Evolutionary conservation across 2,888 invertebrate genomes (phyloP), one percentile per base, ranked within the genome.

Genomic region (Ophion ellenae): DNA sequence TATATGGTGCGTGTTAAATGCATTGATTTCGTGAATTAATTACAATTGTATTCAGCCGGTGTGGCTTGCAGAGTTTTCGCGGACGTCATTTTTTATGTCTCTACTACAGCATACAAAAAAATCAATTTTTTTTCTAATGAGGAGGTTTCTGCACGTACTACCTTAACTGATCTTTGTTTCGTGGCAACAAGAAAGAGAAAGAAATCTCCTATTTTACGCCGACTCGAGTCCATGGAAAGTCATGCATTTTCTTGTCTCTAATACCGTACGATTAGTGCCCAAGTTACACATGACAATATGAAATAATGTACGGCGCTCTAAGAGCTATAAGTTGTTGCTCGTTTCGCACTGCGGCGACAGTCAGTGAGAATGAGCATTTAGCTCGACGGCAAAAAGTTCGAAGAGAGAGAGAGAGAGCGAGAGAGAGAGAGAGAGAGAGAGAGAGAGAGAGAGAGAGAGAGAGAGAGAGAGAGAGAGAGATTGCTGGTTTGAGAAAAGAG

Each of bases 291-390:
- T 79, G 79, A 81, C 66, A 71, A 69, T 66, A 70, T 73, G 40
- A 77, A 83, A 83, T 81, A 85, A 85, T 80, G 77, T 40, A 36
- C 20, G 66, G 66, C 76, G 57, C 63, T 67, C n/a, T 45, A 61
- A 79, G 28, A 75, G 80, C 81, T 66, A 63, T 71, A 78, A 81
- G 83, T 75, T 75, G 14, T 36, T 24, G 85, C 79, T 85, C 82
- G 85, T 78, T 85, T 78, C 24, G 66, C 47, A 74, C 67, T 74
- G 63, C 47, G n/a, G 76, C 57, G 82, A 69, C 77, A 82, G 71
- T 79, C 70, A 75, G 79, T 78, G 67, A 70, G 70, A 81, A 81
- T 75, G 75, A 81, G 66, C 83, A 59, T 78, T 83, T 66, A 78
- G 69, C 78, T 36, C 40, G 40, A 69, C 24, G 70, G 69, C 74